Base-by-base conservation (phyloP, 2,888 invertebrate genomes). In the Stenodema calcarata region DNA sequence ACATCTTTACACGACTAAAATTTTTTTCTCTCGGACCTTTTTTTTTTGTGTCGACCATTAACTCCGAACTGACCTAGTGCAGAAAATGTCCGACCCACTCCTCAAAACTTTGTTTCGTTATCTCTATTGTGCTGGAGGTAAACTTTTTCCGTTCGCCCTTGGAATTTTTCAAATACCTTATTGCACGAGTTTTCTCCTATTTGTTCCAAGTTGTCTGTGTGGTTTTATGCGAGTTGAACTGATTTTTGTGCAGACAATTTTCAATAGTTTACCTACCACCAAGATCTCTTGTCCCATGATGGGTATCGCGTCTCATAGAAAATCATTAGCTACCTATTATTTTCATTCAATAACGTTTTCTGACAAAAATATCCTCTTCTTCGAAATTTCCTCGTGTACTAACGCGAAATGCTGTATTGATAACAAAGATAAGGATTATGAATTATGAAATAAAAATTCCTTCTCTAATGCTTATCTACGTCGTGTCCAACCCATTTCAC, bases 61-160 rank as follows among this genome's bases (percentile, higher is more conserved):
- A 73, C 70, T 62, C 62, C 84, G 84, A 84, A 84, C 84, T 84
- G 84, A 84, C 84, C 84, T 84, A 84, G 84, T 84, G 84, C 84
- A 84, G 84, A 84, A 82, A 84, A 84, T 84, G 84, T 84, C 84
- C 84, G 84, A 84, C 84, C 84, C 84, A 84, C 84, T 84, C 84
- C 82, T 69, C 79, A 82, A 82, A 82, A 82, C 69, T 82, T 82
- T 82, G 82, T 69, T 82, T 69, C 30, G 82, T 82, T 82, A 82
- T 82, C 82, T 82, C 62, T 62, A 82, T 82, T 82, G 82, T 82
- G 82, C 42, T 69, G 30, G 42, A 69, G 62, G 41, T 42, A 69
- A 82, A 69, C 69, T 82, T 41, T 80, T 62, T 69, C 62, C 62
- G 62, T 41, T 27, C 70, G 82, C 82, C 82, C 82, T 82, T 82